Evolutionary conservation across 2,888 invertebrate genomes (phyloP), one percentile per base, ranked within the genome.

Genomic region (Pyrrhosoma nymphula): DNA sequence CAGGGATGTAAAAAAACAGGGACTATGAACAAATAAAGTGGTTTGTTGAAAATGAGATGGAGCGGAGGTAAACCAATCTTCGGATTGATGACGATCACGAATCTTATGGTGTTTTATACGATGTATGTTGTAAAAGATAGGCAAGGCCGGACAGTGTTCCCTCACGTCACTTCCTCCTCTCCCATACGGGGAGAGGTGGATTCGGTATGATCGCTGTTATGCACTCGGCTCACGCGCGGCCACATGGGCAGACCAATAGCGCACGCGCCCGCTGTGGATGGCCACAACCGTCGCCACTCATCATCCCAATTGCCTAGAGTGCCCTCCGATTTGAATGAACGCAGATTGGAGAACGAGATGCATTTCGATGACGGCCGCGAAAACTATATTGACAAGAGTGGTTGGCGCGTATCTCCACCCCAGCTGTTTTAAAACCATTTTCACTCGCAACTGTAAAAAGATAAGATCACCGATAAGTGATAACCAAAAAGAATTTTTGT

Each of bases 221-320:
- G 30, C 35, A 82, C 18, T 82, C 82, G 26, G 0, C 82, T 82
- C 82, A 82, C 82, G 82, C 14, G 82, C 82, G 82, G 82, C 35
- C 35, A 82, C 82, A 82, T 35, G 82, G 82, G 30, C 82, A 82
- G 26, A 82, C 82, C 82, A 82, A 82, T 82, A 35, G 82, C 30
- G 30, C 35, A 82, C 82, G 35, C 82, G 82, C 26, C 3, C 82
- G 26, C 60, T 35, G 82, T 82, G 82, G 82, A 82, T 35, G 30
- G 30, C 35, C 82, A 35, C 26, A 1, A n/a, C 35, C 16, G 1
- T 14, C 82, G 82, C 82, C 82, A 30, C n/a, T 82, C n/a, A 35
- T 82, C 82, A 82, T 82, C 82, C 82, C 82, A 82, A 82, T 82
- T 35, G 30, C 35, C 82, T 30, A 23, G 82, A 82, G 35, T 35